Conservation (phyloP, 2,797 vertebrate species). For the Phyllotis vaccarum region DNA sequence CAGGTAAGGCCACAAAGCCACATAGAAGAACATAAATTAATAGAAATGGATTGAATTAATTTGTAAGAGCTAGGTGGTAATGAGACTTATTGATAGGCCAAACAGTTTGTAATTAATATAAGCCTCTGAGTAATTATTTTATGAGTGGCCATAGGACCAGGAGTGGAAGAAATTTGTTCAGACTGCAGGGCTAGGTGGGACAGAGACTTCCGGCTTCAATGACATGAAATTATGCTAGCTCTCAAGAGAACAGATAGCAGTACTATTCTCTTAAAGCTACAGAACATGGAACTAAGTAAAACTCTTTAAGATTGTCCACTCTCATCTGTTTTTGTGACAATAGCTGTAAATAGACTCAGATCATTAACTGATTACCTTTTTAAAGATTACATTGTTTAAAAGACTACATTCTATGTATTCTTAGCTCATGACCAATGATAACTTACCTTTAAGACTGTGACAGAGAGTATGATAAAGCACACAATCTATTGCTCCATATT, state of each 20-base stretch:
- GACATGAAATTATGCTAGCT: background rate
- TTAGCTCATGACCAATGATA: background rate
- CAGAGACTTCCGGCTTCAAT: too few relatives aligned
- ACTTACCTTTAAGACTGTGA: background rate
- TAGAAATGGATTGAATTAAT: too few relatives aligned
- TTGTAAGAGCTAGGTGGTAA: too few relatives aligned
- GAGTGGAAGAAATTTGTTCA: too few relatives aligned
- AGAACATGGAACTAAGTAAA: background rate
- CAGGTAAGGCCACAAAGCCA: too few relatives aligned
- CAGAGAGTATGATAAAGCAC: background rate
- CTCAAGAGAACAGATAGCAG: background rate
- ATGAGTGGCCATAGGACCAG: too few relatives aligned
- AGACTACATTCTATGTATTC: background rate
- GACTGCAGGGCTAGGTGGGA: too few relatives aligned
- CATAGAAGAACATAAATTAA: too few relatives aligned
- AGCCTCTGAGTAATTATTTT: too few relatives aligned
- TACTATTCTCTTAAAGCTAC: background rate
- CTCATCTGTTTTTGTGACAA: background rate
- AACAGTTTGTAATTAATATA: too few relatives aligned
- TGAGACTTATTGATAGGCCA: too few relatives aligned
- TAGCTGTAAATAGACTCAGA: background rate
- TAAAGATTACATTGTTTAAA: background rate
- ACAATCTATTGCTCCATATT: background rate
- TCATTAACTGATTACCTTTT: background rate
- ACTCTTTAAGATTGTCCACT: background rate